Evolutionary conservation across 2,113 vertebrate species (phyloP).

Genomic region (Sardina pilchardus): DNA sequence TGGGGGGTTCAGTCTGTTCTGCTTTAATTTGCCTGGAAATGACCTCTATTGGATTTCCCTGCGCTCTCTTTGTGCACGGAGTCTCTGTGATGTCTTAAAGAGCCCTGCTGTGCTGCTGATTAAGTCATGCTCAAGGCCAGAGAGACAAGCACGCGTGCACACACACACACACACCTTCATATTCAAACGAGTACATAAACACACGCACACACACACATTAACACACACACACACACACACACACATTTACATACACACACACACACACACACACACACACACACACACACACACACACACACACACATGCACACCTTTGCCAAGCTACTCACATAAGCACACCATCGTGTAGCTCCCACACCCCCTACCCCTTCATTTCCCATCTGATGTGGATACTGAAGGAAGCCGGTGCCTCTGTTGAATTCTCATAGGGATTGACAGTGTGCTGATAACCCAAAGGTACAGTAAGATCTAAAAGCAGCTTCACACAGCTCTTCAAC

Average conservation of each 20-base stretch:
- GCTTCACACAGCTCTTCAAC: neutral
- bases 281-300: neutral
- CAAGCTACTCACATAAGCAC: neutral
- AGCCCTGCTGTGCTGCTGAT: constrained; percentile 63
- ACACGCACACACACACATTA: neutral
- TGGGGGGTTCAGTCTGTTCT: neutral
- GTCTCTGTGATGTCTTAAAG: constrained; percentile 60
- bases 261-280: neutral
- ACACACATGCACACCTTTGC: neutral
- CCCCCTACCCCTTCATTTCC: neutral
- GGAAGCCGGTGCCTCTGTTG: neutral
- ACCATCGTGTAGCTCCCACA: neutral
- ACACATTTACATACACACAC: constrained; percentile 5
- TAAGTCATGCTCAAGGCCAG: constrained; percentile 69
- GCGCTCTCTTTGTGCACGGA: constrained; percentile 38
- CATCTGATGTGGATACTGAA: neutral
- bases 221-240: neutral
- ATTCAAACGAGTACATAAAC: neutral
- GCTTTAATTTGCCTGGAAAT: constrained; percentile 41
- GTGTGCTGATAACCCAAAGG: constrained; percentile 11
- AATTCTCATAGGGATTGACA: neutral
- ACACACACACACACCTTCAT: neutral
- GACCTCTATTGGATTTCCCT: constrained; percentile 54
- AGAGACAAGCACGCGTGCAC: neutral
- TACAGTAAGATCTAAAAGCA: neutral